Conservation (phyloP, 2,888 invertebrate genomes). For the Frankliniella fusca region DNA sequence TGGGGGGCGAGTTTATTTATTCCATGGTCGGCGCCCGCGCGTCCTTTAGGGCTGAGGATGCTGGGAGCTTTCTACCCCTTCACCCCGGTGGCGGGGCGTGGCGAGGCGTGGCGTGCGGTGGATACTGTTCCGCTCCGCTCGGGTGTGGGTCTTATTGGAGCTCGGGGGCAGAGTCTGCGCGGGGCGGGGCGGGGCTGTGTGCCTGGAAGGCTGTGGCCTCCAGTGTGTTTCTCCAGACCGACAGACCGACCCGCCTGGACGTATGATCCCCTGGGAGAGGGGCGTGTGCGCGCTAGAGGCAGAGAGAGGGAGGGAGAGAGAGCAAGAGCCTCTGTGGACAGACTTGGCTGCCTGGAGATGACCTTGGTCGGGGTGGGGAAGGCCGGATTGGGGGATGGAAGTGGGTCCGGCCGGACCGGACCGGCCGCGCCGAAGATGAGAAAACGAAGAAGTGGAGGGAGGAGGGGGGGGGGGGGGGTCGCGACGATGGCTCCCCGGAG, state of each 20-base stretch:
- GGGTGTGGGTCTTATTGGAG: not conserved
- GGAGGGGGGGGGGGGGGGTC: not conserved
- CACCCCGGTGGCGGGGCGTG: not conserved
- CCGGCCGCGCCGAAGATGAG: not conserved
- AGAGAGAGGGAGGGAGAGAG: not conserved
- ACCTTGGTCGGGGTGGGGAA: constrained; percentile 8
- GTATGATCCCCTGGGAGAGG: constrained; percentile 11
- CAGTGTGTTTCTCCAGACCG: not conserved
- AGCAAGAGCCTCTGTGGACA: not conserved
- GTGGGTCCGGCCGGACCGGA: not conserved
- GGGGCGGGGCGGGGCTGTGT: too few species aligned
- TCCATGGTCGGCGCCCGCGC: too few species aligned
- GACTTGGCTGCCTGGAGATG: not conserved
- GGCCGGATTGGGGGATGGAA: not conserved
- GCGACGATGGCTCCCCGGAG: too few species aligned
- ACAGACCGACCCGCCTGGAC: not conserved
- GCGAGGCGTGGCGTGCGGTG: not conserved
- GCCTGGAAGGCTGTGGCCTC: not conserved
- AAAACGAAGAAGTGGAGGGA: not conserved
- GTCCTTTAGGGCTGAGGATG: too few species aligned
- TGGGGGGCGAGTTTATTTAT: too few species aligned
- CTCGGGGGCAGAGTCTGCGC: not conserved
- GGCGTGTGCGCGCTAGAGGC: not conserved
- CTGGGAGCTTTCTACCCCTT: too few species aligned
- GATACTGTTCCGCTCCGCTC: not conserved